Percentiles rank a stretch among this genome's conserved stretches.
These are phyloP conservation scores for Fratercula arctica DNA, from an alignment of 2,797 vertebrate genomes.

Conservation along the genomic window DNA sequence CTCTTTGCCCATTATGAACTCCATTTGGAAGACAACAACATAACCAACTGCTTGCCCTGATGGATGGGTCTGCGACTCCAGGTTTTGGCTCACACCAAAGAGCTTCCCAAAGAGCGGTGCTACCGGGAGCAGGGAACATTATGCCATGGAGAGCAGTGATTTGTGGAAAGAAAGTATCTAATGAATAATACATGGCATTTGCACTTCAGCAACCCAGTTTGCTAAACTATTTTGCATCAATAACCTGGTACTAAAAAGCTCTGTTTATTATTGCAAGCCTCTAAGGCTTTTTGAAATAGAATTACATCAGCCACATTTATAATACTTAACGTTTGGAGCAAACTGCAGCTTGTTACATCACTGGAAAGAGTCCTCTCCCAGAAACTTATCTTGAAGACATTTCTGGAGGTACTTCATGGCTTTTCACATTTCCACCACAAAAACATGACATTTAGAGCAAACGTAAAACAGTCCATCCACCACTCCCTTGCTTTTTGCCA, in stretches of 20 bases:
- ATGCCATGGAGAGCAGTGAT: constrained; percentile 50
- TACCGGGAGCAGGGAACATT: background rate
- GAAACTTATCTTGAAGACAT: background rate
- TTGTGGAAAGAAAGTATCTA: constrained; percentile 47
- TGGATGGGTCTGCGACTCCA: constrained; percentile 24
- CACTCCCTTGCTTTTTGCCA: rapidly evolving
- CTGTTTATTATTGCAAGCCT: constrained; percentile 61
- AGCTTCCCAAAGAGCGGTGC: background rate
- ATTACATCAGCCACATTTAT: constrained; percentile 59
- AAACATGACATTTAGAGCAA: background rate
- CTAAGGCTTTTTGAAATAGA: constrained; percentile 62
- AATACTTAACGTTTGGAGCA: background rate
- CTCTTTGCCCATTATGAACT: constrained; percentile 66
- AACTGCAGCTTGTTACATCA: background rate
- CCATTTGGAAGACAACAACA: constrained; percentile 66
- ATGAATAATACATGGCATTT: constrained; percentile 70
- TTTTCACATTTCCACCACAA: background rate
- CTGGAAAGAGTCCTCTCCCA: background rate
- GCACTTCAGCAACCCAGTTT: constrained; percentile 65
- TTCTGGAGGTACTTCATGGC: background rate
- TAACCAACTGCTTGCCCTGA: constrained; percentile 41
- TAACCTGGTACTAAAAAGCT: constrained; percentile 66
- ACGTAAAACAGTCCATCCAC: rapidly evolving
- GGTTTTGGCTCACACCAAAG: constrained; percentile 50
- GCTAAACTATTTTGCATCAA: constrained; percentile 73